A percentile compares a stretch with the other conserved stretches of the same genome.
phyloP scores from a whole-genome alignment of 2,888 invertebrate genomes.

The Seladonia tumulorum region DNA sequence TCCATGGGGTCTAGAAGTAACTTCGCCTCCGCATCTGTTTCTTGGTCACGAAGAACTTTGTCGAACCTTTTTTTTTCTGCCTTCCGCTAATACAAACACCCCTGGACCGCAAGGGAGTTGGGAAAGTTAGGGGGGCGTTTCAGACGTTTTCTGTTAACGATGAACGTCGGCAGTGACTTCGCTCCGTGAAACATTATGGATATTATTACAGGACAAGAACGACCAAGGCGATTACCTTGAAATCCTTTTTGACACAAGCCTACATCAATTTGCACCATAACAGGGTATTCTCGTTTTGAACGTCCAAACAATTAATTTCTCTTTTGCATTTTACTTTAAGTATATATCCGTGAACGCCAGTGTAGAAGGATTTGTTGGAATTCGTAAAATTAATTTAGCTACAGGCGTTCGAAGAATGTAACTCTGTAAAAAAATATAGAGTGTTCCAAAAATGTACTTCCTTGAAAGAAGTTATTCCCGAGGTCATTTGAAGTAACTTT shows the following conservation, averaged over 20 bases:
- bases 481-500: too few relatives aligned
- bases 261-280: too few relatives aligned
- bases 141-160: constrained; percentile 26
- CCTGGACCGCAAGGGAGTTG: constrained; percentile 12
- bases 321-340: too few relatives aligned
- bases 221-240: background rate
- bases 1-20: constrained; percentile 40
- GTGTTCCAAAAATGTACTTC: too few relatives aligned
- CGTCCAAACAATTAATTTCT: too few relatives aligned
- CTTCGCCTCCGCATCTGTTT: constrained; percentile 57
- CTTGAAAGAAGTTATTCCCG: too few relatives aligned
- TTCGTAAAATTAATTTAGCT: too few relatives aligned
- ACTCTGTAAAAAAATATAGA: too few relatives aligned
- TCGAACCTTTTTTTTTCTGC: constrained; percentile 13
- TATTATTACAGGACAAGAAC: background rate
- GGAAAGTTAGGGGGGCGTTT: constrained; percentile 36
- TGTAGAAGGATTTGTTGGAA: too few relatives aligned
- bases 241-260: background rate
- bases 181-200: background rate
- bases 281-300: too few relatives aligned
- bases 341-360: too few relatives aligned
- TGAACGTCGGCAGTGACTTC: background rate
- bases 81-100: constrained; percentile 11
- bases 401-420: too few relatives aligned
- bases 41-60: constrained; percentile 43